Base-by-base conservation (phyloP, 2,888 invertebrate genomes). In the Cetonia aurata region DNA sequence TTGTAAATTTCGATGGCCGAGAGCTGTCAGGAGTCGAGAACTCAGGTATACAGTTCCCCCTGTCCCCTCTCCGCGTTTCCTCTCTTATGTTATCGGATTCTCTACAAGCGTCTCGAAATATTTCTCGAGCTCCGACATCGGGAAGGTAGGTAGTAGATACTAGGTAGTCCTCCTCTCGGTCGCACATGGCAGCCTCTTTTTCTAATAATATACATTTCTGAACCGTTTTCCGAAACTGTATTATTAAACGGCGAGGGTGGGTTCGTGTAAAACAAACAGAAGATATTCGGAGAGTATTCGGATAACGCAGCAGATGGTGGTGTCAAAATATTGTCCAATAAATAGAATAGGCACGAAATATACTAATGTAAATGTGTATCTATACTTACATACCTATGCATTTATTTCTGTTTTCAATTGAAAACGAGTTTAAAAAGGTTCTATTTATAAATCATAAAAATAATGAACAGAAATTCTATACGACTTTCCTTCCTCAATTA, bases 11-110 rank as follows among this genome's bases (percentile, higher is more conserved):
- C 52, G 37, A 65, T 57, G 33, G 66, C 46, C 33, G 70, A 31
- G 57, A 71, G 48, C 71, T 71, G 71, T 71, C 71, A 68, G 57
- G 66, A 66, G 57, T 53, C 44, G 56, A 52, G 46, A n/a, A 48
- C 37, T 15, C 70, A 70, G 70, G 70, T 70, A 70, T 48, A 48
- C 12, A 46, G 15, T 4, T 48, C 50, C 33, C 37, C 62, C 19
- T 46, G 15, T 19, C 52, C 15, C 31, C 52, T n/a, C 53, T 4
- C 4, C 6, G n/a, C 55, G 19, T 42, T 41, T 46, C 56, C 13
- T 13, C 1, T 9, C 33, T 4, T 13, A 56, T 15, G 25, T 25
- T 25, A 37, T 31, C 19, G 37, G 56, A 56, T 56, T n/a, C 13
- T 31, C 37, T 33, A 13, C 31, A 12, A 37, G 37, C 56, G 37